Evolutionary conservation across 2,888 invertebrate species (phyloP), one percentile per base, ranked within the genome.

Genomic region (Ceriagrion tenellum): DNA sequence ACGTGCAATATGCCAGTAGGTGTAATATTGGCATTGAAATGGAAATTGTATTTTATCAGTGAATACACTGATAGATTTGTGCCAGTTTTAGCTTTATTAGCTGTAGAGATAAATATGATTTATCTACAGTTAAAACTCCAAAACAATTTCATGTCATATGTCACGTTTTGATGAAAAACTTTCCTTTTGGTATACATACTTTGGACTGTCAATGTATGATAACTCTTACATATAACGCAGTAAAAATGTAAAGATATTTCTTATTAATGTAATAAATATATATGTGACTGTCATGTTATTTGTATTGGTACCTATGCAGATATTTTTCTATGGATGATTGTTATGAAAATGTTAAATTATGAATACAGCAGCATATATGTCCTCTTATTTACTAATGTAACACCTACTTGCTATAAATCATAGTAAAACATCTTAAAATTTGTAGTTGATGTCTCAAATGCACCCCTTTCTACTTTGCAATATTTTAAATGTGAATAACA

Each of bases 391-490:
- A 81, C 81, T 35, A 35, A 12, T 81, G 81, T 81, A 81, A 35
- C 35, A 26, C 81, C n/a, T 81, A 18, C 81, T 8, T 81, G 4
- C 81, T 81, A 81, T 69, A 26, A 35, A 81, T 30, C 35, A 30
- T 81, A 35, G 81, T 81, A 35, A 81, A 81, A 81, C 1, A 81
- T 16, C 35, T 81, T 81, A 69, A 16, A 26, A 30, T 35, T 81
- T 81, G 81, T 81, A 81, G 81, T 81, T 81, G 81, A 81, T 81
- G 81, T 81, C 23, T 81, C 35, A 81, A 81, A 81, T 81, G 81
- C 81, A 81, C 81, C 81, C 18, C 2, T 81, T 81, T 81, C 81
- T 35, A 81, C 81, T 35, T 81, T 69, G 13, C 35, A 35, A 18
- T 35, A 81, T 81, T 81, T 35, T 81, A 35, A 16, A 35, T 13